Conservation (phyloP, 2,797 vertebrate species). For the Sebastes itinus region DNA sequence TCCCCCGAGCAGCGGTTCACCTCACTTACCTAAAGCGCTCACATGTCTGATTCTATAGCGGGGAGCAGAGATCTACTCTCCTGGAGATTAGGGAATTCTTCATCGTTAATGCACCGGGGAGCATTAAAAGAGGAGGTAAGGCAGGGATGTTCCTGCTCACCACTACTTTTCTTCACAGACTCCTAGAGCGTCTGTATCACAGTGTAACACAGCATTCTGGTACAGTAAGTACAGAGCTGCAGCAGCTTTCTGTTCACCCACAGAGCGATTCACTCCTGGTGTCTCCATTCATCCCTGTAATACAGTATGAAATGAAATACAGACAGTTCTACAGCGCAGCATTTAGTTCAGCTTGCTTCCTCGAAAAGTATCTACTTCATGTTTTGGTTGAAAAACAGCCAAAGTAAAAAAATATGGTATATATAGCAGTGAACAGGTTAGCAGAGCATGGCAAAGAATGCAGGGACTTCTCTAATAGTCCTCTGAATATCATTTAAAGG, state of each 20-base stretch:
- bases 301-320: conserved; percentile 23
- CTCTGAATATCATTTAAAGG: neutral
- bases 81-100: conserved; percentile 47
- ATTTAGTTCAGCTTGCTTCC: conserved; percentile 6
- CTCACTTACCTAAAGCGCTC: conserved; percentile 44
- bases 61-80: conserved; percentile 26
- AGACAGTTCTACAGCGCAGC: neutral
- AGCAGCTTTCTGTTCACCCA: neutral
- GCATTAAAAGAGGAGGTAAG: conserved; percentile 6
- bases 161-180: neutral
- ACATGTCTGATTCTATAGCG: conserved; percentile 40
- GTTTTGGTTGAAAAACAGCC: neutral
- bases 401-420: neutral
- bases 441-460: neutral
- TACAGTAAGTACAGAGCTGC: neutral
- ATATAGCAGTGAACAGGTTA: neutral
- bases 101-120: conserved; percentile 25
- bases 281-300: conserved; percentile 14
- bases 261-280: neutral
- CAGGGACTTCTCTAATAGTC: neutral
- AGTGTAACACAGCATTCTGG: neutral
- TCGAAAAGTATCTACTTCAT: neutral
- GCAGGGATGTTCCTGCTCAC: conserved; percentile 13
- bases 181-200: neutral
- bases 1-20: conserved; percentile 54